Base-by-base conservation (phyloP, 2,888 invertebrate species). In the Erebia aethiops region DNA sequence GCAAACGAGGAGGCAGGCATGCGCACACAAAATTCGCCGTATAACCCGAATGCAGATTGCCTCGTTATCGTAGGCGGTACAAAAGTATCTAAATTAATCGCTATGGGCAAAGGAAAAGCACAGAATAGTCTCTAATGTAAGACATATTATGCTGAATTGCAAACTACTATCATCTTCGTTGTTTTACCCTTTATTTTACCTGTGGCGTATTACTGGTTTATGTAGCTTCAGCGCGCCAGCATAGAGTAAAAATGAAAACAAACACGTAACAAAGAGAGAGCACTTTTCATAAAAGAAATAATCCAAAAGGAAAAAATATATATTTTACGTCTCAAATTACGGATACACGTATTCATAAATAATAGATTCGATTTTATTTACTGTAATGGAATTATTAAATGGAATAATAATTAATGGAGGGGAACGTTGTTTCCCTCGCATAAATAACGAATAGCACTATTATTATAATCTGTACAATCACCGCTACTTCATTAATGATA, bases 11-110 rank as follows among this genome's bases (percentile, higher is more conserved):
- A 79, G 77, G 78, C 77, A 77, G 77, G 79, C 79, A 78, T 80
- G 82, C 82, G 82, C 82, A 87, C 86, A 84, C 82, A 84, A 85
- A 87, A 87, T 87, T 87, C 86, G 85, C 75, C 78, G 75, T 75
- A 77, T 77, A 73, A 77, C 71, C 77, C 77, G 85, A 84, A 88
- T 87, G 84, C 79, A 86, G 84, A 88, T 87, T 82, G 80, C 85
- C 86, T 87, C 81, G 82, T 85, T 87, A 85, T 78, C 75, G 78
- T 82, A 81, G 74, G 74, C 76, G 71, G 78, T 76, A 75, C 74
- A 71, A 72, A 67, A 74, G 71, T 75, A 78, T 77, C 70, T 74
- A 51, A 65, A 73, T 70, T 69, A 69, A 74, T 76, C 69, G 67
- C 35, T 74, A 60, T 67, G 54, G 26, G 41, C 58, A 16, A 58